Evolutionary conservation across 2,113 vertebrate genomes (phyloP), one percentile per base, ranked within the genome.

Genomic region (Orthochromis indermauri): DNA sequence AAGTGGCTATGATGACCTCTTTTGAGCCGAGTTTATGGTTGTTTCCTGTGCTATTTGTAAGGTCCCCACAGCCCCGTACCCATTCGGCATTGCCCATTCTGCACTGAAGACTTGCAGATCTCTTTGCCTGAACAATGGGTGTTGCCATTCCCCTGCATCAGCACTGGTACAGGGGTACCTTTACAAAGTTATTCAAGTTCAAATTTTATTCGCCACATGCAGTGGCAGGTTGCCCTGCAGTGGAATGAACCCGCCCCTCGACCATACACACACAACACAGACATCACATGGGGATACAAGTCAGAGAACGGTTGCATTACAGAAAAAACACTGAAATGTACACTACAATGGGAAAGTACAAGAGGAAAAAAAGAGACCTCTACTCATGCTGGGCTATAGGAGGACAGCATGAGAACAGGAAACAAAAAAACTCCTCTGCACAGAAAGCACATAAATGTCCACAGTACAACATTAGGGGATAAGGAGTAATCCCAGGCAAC

Each of bases 221-320:
- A 57, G 12, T 5, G 24, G 24, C 54, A 28, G 24, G 54, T 57
- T 57, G 24, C 54, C 54, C 54, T 57, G 24, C 54, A 57, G 1
- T 57, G 24, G 24, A 1, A 57, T 57, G 24, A 57, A 28, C 3
- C 1, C 4, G 1, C 4, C 54, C 54, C 54, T 7, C 11, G 0
- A 57, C 24, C 54, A 8, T 26, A 14, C 4, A 57, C 54, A 57
- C 3, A 26, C 54, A 57, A 26, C 24, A 26, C 24, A 26, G 54
- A 57, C 24, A 26, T 57, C 24, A 57, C 54, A 57, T 57, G 54
- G 54, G 24, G 24, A 57, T 57, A 57, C 24, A 57, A 26, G 24
- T 57, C 54, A 3, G 54, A 57, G 2, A 57, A 26, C 2, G 0
- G 24, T 57, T 57, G 4, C 12, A 14, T 57, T 26, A 57, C 24